A percentile compares a stretch with the other conserved stretches of the same genome.
phyloP scores from a whole-genome alignment of 2,113 vertebrate genomes.

The Indicator maculatus region DNA sequence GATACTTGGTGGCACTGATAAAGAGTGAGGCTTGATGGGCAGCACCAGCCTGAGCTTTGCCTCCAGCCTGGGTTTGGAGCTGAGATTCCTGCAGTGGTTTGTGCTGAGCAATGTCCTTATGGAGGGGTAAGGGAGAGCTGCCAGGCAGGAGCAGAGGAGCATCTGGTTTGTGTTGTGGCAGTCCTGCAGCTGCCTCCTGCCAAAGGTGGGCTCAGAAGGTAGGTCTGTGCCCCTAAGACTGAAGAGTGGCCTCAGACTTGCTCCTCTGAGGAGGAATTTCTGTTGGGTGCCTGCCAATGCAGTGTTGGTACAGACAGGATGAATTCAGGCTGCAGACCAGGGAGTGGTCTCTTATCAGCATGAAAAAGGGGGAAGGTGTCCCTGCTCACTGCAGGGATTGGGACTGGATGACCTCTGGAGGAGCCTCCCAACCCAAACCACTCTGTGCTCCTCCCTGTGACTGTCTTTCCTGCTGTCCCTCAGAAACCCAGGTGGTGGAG shows the following conservation, averaged over 20 bases:
- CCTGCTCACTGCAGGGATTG: too few relatives aligned
- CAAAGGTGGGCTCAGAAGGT: background rate
- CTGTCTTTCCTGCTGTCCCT: background rate
- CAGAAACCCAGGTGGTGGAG: slow-evolving; percentile 75
- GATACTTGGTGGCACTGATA: fast-evolving
- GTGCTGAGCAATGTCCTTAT: background rate
- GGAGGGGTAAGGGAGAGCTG: background rate
- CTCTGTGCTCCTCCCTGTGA: background rate
- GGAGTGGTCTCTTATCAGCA: background rate
- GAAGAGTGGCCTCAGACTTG: background rate
- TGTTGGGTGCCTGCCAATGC: too few relatives aligned
- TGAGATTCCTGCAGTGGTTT: background rate
- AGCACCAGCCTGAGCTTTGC: background rate
- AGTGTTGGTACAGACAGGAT: background rate
- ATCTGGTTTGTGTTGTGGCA: background rate
- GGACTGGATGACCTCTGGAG: too few relatives aligned
- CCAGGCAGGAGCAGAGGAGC: background rate
- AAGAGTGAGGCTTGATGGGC: background rate
- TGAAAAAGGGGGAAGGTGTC: fast-evolving
- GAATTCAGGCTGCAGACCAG: background rate
- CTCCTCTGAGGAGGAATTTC: background rate
- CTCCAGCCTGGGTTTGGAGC: background rate
- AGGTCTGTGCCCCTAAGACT: background rate
- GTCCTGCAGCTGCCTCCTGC: background rate
- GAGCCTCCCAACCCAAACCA: too few relatives aligned